Conservation (phyloP, 37 sponge, comb jelly and placozoan species). For the Spongilla lacustris region DNA sequence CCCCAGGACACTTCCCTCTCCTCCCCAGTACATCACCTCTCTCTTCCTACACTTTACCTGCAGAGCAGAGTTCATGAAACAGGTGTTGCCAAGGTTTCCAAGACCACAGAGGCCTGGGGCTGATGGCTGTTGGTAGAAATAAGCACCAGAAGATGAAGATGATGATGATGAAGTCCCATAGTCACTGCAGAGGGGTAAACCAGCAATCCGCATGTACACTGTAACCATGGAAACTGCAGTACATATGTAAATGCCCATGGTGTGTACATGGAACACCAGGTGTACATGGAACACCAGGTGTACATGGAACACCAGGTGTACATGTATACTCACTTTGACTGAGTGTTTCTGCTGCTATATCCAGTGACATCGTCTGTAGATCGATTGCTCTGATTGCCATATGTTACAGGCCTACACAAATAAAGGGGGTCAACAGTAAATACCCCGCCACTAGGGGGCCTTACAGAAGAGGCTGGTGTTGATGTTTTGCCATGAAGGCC, state of each 20-base stretch:
- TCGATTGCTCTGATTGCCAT: not conserved
- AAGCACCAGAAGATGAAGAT: not conserved
- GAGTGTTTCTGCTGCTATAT: not conserved
- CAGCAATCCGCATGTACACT: no score
- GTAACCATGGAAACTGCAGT: no score
- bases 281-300: no score
- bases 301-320: no score
- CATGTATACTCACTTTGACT: not conserved
- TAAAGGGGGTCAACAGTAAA: no score
- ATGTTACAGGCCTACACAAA: not conserved
- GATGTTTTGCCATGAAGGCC: no score
- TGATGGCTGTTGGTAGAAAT: constrained; percentile 41
- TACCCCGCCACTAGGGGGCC: no score
- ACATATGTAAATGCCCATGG: no score
- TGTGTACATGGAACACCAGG: no score
- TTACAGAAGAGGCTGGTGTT: no score
- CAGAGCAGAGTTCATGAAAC: constrained; percentile 92
- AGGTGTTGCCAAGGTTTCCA: constrained; percentile 89
- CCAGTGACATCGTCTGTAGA: not conserved
- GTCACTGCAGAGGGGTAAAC: not conserved
- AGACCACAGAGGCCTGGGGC: constrained; percentile 83
- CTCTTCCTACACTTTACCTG: constrained; percentile 30
- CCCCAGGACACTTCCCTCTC: no score
- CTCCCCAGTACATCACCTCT: not conserved
- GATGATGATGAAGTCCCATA: not conserved